Percentiles rank a stretch among this genome's conserved stretches.
Evolutionary conservation across 2,113 vertebrate species (phyloP).

Genomic region (Callithrix jacchus): DNA sequence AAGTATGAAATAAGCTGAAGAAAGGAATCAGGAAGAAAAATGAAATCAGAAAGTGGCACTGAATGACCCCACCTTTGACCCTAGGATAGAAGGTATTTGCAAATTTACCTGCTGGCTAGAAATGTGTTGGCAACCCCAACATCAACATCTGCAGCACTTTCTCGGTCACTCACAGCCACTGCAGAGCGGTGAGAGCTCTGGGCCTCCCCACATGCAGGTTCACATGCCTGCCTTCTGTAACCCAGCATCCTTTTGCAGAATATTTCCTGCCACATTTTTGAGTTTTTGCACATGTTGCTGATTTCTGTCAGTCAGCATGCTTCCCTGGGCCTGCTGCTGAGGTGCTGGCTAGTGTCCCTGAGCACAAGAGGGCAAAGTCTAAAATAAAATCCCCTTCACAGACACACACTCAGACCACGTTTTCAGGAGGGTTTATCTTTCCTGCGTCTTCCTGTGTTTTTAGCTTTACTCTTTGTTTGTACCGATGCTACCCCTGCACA

Average conservation of each 20-base stretch:
- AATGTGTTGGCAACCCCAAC: too few species aligned
- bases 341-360: fast-evolving
- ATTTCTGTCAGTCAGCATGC: background rate
- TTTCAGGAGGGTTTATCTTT: background rate
- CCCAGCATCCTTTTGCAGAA: background rate
- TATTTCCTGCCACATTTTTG: background rate
- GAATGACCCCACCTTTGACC: background rate
- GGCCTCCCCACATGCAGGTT: background rate
- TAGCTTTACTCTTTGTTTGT: too few species aligned
- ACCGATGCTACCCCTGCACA: background rate
- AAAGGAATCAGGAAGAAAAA: too few species aligned
- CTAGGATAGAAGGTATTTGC: background rate
- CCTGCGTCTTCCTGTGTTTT: background rate
- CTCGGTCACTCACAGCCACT: too few species aligned
- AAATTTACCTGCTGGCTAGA: too few species aligned
- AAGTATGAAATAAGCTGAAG: background rate
- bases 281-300: background rate
- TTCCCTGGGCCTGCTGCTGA: background rate
- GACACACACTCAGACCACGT: too few species aligned
- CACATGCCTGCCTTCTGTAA: background rate
- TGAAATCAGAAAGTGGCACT: too few species aligned
- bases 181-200: too few species aligned
- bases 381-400: background rate
- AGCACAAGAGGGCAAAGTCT: background rate
- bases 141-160: background rate